A percentile compares a stretch with the other conserved stretches of the same genome.
phyloP scores from a whole-genome alignment of 2,797 vertebrate genomes.

The Schizothorax lantsangensis region DNA sequence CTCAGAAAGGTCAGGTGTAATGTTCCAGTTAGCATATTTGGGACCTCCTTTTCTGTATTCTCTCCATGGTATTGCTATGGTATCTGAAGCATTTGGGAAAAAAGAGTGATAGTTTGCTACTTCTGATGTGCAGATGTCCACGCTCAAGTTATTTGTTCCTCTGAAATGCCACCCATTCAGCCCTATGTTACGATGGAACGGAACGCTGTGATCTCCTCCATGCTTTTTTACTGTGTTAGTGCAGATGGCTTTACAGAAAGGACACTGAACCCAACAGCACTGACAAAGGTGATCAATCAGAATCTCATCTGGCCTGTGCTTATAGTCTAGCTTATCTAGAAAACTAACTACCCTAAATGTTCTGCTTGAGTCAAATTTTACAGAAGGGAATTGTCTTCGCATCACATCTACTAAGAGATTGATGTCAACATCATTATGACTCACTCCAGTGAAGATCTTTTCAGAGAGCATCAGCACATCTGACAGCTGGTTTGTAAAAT shows the following conservation, averaged over 20 bases:
- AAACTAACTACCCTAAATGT: accelerated
- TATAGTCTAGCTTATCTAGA: accelerated
- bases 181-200: too few relatives aligned
- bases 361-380: accelerated
- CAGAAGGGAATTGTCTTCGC: accelerated
- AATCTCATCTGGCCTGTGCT: slow-evolving; percentile 27
- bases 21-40: too few relatives aligned
- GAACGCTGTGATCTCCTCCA: not conserved
- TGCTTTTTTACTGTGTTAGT: not conserved
- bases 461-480: too few relatives aligned
- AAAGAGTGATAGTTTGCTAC: too few relatives aligned
- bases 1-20: too few relatives aligned
- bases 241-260: slow-evolving; percentile 40
- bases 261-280: slow-evolving; percentile 51
- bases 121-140: too few relatives aligned
- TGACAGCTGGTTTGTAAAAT: too few relatives aligned
- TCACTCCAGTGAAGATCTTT: not conserved
- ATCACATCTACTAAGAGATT: not conserved
- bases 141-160: too few relatives aligned
- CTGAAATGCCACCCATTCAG: too few relatives aligned
- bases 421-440: not conserved
- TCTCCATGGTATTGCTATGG: too few relatives aligned
- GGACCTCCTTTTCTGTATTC: too few relatives aligned
- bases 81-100: too few relatives aligned
- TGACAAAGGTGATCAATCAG: slow-evolving; percentile 22